Evolutionary conservation across 2,888 invertebrate genomes (phyloP), one percentile per base, ranked within the genome.

Genomic region (Neuroscelio doddi): DNA sequence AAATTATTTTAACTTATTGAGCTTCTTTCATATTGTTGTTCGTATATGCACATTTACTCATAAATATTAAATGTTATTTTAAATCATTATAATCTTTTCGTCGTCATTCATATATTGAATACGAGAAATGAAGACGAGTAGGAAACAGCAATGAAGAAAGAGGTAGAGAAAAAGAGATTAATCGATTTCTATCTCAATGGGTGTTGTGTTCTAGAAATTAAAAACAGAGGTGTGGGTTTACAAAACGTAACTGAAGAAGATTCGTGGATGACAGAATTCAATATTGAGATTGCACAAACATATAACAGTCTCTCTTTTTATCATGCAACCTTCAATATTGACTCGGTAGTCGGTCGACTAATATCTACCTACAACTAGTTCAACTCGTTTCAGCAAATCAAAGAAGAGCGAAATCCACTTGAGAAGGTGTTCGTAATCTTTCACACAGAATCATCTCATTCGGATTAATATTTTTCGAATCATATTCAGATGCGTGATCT

Each of bases 221-320:
- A n/a, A n/a, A n/a, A n/a, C n/a, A n/a, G n/a, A 1, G 21, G 17
- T 27, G 38, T 27, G 39, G 49, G 46, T 53, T 53, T n/a, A 56
- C 49, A 52, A 67, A 44, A n/a, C 47, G 59, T 51, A 64, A 67
- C 49, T 58, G 51, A 27, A 47, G 30, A 53, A 52, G 47, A 68
- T 70, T 62, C 34, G 52, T 63, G 61, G n/a, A n/a, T n/a, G n/a
- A n/a, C n/a, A 57, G 64, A 69, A 72, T 75, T 72, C 68, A 74
- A 72, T 73, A 75, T 75, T 71, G 64, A 68, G 69, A 71, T 70
- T 69, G 70, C 69, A 71, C 50, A n/a, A n/a, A n/a, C n/a, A n/a
- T n/a, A n/a, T n/a, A n/a, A n/a, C n/a, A 71, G 69, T 64, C n/a
- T n/a, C n/a, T n/a, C n/a, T n/a, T n/a, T n/a, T n/a, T n/a, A n/a